phyloP scores from a whole-genome alignment of 2,888 invertebrate species.

The Endotricha flammealis region DNA sequence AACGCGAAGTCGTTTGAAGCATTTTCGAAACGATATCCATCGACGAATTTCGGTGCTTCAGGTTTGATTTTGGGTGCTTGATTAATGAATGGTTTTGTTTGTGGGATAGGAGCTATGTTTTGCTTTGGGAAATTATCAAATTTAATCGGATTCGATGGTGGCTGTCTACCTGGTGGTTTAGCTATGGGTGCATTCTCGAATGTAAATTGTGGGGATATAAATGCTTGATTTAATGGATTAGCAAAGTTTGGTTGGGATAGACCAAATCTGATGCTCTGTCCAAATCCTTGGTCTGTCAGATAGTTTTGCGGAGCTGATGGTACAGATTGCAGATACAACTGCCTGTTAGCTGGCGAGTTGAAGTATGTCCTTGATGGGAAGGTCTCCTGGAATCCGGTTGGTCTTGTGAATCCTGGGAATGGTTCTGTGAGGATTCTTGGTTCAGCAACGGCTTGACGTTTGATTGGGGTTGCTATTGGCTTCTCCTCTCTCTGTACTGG shows the following conservation, averaged over 20 bases:
- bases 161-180: slow-evolving; percentile 35
- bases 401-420: slow-evolving; percentile 47
- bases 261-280: slow-evolving; percentile 61
- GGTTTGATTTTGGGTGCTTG: slow-evolving; percentile 37
- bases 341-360: slow-evolving; percentile 51
- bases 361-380: slow-evolving; percentile 54
- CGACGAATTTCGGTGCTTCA: slow-evolving; percentile 58
- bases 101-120: slow-evolving; percentile 29
- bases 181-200: slow-evolving; percentile 48
- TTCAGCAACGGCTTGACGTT: slow-evolving; percentile 66
- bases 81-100: slow-evolving; percentile 45
- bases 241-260: slow-evolving; percentile 52
- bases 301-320: slow-evolving; percentile 70
- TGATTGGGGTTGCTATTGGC: slow-evolving; percentile 38
- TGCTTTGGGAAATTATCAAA: slow-evolving; percentile 44
- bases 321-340: slow-evolving; percentile 60
- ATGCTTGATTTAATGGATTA: slow-evolving; percentile 57
- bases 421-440: slow-evolving; percentile 67
- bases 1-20: slow-evolving; percentile 33
- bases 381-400: slow-evolving; percentile 47
- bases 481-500: slow-evolving; percentile 45
- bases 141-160: slow-evolving; percentile 39
- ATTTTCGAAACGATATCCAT: slow-evolving; percentile 64
- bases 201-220: slow-evolving; percentile 51
- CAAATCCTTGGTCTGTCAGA: slow-evolving; percentile 62